phyloP scores from a whole-genome alignment of 2,113 vertebrate species.

The Menidia beryllina region DNA sequence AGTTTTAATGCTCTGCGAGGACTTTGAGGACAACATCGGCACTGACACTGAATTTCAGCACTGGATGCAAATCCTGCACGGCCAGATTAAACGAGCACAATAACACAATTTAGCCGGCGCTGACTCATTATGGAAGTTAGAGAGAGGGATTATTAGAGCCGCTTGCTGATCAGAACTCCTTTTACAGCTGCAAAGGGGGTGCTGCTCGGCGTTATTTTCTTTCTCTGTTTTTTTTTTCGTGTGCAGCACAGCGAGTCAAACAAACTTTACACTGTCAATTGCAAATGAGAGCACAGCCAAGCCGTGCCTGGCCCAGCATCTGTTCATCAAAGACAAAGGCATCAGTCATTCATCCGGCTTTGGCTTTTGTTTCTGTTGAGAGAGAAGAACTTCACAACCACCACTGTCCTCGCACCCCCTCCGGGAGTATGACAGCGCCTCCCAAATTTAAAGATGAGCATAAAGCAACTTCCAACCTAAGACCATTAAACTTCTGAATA shows the following conservation, averaged over 20 bases:
- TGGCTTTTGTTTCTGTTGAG: neutral
- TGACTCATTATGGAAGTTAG: slow-evolving; percentile 30
- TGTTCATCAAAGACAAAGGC: neutral
- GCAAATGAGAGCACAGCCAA: neutral
- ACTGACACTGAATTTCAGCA: neutral
- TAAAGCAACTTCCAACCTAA: slow-evolving; percentile 12
- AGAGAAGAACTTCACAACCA: neutral
- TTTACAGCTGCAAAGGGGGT: slow-evolving; percentile 2
- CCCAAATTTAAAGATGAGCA: slow-evolving; percentile 15
- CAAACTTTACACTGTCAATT: neutral
- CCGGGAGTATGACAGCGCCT: neutral
- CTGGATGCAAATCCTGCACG: neutral
- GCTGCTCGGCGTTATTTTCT: slow-evolving; percentile 9
- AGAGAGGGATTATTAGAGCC: slow-evolving; percentile 12
- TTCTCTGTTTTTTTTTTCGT: too few relatives aligned
- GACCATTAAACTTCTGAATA: slow-evolving; percentile 24
- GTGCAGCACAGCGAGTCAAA: neutral
- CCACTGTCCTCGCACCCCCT: neutral
- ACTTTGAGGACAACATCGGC: neutral
- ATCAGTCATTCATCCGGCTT: slow-evolving; percentile 6
- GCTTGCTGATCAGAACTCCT: slow-evolving; percentile 11
- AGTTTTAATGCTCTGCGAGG: neutral
- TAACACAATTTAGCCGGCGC: slow-evolving; percentile 10
- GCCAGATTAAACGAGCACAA: slow-evolving; percentile 7
- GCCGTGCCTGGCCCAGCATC: neutral